Base-by-base conservation (phyloP, 64 coral and sea anemone species). In the Pocillopora verrucosa region DNA sequence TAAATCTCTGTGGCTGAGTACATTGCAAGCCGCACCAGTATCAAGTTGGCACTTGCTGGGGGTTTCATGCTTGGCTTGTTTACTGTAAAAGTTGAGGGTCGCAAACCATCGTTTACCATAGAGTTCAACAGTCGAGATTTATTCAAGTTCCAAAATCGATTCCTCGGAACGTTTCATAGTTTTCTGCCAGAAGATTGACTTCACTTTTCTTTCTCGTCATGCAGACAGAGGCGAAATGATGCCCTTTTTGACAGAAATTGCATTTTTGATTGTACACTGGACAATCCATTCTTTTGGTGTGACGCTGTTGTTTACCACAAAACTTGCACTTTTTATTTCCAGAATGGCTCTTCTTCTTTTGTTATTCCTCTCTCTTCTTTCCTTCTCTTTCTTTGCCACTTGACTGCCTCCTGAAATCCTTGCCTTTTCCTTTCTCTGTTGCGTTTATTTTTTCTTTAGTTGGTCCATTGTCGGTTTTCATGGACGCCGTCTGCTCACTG, bases 1-100 rank as follows among this genome's bases (percentile, higher is more conserved):
- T 19, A 88, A 77, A 58, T 92, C 63, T 88, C 80, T 88, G 69
- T 92, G 61, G 30, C 85, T 82, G 58, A 92, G 87, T 19, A 78
- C 90, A 74, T 91, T 88, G 24, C 87, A 88, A 16, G 87, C 77
- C 16, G 74, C 87, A 19, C 74, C 87, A 3, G 87, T 88, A 36
- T 78, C 87, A 0, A 88, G 59, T 60, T 65, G 87, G 16, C 87
- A 88, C 45, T 88, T 76, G 17, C 62, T 58, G 59, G 35, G n/a
- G 60, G 25, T 76, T 88, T 88, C 9, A 20, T 34, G 59, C 61
- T 86, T 72, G 19, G 67, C 58, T 30, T 26, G 61, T 58, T 51
- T 35, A 80, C 56, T 73, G 26, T 74, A 58, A 45, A 87, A 76
- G 16, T 58, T 61, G 24, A 86, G 20, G 10, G 56, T 88, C 1